These are phyloP conservation scores for Dryobota labecula DNA, from an alignment of 2,888 invertebrate species.

Conservation along the genomic window DNA sequence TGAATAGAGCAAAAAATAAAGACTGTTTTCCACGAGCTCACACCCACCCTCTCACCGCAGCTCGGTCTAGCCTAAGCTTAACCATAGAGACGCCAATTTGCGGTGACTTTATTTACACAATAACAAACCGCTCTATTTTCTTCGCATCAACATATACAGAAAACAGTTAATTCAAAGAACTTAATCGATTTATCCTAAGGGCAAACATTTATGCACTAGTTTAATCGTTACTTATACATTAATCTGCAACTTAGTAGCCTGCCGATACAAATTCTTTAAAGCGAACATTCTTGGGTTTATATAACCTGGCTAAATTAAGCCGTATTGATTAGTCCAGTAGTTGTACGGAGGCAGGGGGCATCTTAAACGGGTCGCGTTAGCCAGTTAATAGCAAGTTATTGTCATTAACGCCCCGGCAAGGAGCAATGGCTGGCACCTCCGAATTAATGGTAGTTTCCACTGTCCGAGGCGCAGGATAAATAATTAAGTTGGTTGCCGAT, in stretches of 20 bases:
- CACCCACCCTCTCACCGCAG: constrained; percentile 43
- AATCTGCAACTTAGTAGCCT: constrained; percentile 33
- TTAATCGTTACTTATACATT: constrained; percentile 32
- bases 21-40: constrained; percentile 27
- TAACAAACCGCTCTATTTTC: constrained; percentile 28
- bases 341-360: constrained; percentile 44
- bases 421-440: constrained; percentile 76
- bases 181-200: constrained; percentile 23
- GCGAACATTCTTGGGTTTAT: constrained; percentile 65
- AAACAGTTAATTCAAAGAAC: constrained; percentile 40
- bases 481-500: constrained; percentile 14
- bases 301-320: constrained; percentile 63
- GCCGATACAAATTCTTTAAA: constrained; percentile 63
- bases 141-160: constrained; percentile 23
- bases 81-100: constrained; percentile 45
- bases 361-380: constrained; percentile 66
- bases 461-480: constrained; percentile 40
- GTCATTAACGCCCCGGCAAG: constrained; percentile 81
- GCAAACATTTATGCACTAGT: constrained; percentile 36
- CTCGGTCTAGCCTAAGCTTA: constrained; percentile 34
- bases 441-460: constrained; percentile 72
- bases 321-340: constrained; percentile 45
- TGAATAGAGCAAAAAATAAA: constrained; percentile 39
- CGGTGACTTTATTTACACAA: constrained; percentile 43
- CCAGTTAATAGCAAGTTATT: constrained; percentile 84